These are phyloP conservation scores for Altica lythri DNA, from an alignment of 2,888 invertebrate genomes.

Conservation along the genomic window DNA sequence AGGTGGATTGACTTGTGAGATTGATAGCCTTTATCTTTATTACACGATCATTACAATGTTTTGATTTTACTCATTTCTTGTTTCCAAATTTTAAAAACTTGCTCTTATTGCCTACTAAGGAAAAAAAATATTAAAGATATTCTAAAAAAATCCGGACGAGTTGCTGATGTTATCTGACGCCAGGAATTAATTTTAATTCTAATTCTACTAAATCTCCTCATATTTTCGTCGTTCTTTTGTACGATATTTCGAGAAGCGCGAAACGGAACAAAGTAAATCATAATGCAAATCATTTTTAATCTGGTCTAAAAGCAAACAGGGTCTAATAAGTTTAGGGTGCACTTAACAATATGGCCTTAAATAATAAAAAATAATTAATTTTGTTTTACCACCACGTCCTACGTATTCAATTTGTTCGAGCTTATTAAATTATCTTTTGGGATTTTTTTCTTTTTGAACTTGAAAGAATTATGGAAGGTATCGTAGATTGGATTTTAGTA, in stretches of 20 bases:
- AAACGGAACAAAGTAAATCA: conserved; percentile 45
- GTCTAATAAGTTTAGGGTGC: conserved; percentile 45
- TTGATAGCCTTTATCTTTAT: too few species aligned
- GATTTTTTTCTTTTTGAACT: conserved; percentile 18
- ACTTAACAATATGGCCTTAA: conserved; percentile 40
- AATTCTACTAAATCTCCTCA: conserved; percentile 46
- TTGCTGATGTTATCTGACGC: conserved; percentile 13
- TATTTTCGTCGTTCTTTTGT: conserved; percentile 46
- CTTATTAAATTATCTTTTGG: conserved; percentile 21
- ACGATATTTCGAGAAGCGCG: conserved; percentile 41
- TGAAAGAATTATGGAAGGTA: background rate
- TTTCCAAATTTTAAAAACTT: too few species aligned
- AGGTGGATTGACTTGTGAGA: too few species aligned
- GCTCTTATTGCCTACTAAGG: too few species aligned
- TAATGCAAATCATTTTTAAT: conserved; percentile 53
- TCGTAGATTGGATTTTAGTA: conserved; percentile 4
- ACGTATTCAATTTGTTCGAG: conserved; percentile 20
- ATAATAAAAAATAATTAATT: conserved; percentile 43
- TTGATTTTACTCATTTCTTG: too few species aligned
- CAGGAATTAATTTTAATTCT: conserved; percentile 50
- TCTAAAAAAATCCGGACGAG: conserved; percentile 20
- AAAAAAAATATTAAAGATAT: background rate
- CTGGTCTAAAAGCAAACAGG: conserved; percentile 50
- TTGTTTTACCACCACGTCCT: conserved; percentile 30
- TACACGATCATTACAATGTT: too few species aligned